Percentiles rank a stretch among this genome's conserved stretches.
phyloP scores from a whole-genome alignment of 92 coral and sea anemone species.

The Epizoanthus scotinus region DNA sequence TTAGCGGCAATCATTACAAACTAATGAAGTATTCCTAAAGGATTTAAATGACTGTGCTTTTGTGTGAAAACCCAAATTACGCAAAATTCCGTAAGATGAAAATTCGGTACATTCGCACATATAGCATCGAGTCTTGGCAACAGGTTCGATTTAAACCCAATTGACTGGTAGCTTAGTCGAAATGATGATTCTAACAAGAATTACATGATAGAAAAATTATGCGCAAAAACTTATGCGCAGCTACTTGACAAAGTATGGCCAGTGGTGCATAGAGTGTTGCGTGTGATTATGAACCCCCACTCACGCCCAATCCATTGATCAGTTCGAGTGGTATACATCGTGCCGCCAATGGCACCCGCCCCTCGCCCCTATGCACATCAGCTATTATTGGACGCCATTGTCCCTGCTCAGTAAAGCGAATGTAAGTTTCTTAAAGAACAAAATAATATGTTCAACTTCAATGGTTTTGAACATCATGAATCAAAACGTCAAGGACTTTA shows the following conservation, averaged over 20 bases:
- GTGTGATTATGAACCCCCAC: not conserved
- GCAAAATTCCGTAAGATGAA: not conserved
- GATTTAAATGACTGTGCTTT: not conserved
- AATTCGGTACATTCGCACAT: not conserved
- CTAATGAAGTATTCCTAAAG: not conserved
- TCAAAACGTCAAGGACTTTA: not conserved
- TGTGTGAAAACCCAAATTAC: slow-evolving; percentile 13
- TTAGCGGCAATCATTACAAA: slow-evolving; percentile 7
- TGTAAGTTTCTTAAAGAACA: not conserved
- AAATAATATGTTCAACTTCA: not conserved
- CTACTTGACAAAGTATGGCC: not conserved
- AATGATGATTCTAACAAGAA: not conserved
- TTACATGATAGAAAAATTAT: not conserved
- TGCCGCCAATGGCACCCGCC: not conserved
- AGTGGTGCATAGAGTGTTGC: not conserved
- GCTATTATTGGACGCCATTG: not conserved
- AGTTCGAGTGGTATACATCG: not conserved
- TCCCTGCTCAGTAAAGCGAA: slow-evolving; percentile 6
- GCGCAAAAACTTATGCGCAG: not conserved
- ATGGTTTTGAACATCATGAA: not conserved
- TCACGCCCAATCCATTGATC: not conserved
- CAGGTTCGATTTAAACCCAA: not conserved
- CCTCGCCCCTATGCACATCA: not conserved
- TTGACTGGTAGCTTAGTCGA: not conserved
- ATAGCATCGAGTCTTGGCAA: not conserved